Conservation (phyloP, 1,140 invertebrate species). For the Teleogryllus occipitalis region DNA sequence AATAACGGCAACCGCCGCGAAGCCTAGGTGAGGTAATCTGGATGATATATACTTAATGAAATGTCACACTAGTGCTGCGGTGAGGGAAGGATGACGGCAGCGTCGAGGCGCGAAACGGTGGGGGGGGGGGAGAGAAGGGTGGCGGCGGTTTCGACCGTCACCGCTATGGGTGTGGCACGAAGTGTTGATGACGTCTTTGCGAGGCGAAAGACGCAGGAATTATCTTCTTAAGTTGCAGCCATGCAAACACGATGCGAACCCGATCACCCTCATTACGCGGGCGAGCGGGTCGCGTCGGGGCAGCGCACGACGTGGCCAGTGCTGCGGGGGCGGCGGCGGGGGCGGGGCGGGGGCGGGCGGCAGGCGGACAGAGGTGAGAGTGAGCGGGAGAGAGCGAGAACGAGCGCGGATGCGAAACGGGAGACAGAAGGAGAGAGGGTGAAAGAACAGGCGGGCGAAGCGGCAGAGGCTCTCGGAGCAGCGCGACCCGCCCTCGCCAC, state of each 20-base stretch:
- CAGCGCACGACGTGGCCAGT: background rate
- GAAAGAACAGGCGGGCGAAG: too few species aligned
- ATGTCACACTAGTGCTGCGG: background rate
- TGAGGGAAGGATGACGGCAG: background rate
- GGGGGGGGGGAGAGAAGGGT: background rate
- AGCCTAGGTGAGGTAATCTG: background rate
- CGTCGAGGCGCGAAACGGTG: background rate
- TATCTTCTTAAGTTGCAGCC: background rate
- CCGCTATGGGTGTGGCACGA: background rate
- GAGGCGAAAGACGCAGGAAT: background rate
- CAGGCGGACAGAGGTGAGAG: background rate
- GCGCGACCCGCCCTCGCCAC: too few species aligned
- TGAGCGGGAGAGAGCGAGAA: background rate
- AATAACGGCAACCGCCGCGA: background rate
- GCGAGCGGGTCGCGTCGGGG: background rate
- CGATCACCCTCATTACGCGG: background rate
- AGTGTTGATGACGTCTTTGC: background rate
- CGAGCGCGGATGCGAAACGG: background rate
- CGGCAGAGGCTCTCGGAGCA: too few species aligned
- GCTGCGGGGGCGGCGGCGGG: too few species aligned
- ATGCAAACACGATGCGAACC: background rate
- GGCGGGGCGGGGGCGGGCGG: too few species aligned
- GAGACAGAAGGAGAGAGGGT: background rate
- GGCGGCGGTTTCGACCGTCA: background rate
- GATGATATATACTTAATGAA: conserved; percentile 6